Evolutionary conservation across 2,888 invertebrate species (phyloP), one percentile per base, ranked within the genome.

Genomic region (Cecidostiba fungosa): DNA sequence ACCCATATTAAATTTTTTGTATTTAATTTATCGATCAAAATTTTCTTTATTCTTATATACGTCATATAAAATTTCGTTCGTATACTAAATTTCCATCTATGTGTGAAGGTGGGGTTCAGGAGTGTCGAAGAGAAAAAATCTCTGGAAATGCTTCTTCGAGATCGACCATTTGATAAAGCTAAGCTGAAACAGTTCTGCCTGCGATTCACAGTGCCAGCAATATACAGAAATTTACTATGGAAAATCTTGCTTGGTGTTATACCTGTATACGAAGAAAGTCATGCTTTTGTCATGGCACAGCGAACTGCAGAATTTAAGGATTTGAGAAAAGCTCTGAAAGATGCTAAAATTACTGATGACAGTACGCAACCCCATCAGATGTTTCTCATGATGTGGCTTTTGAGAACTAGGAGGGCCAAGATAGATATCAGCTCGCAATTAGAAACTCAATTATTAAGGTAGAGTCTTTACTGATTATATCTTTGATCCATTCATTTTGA

Each of bases 111-210:
- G 16, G 98, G 98, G 59, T 98, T 98, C 93, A 95, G 97, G 88
- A 97, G 97, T 89, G 97, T 98, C 0, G 98, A 98, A 93, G 97
- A 97, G 91, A 98, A 97, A 93, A 98, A 97, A 94, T 98, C 98
- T 0, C 94, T 98, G 69, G 98, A 98, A 94, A 97, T 98, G 90
- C 94, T 98, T 16, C 94, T 98, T 90, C 97, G 98, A 91, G 98
- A 98, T 89, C 97, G 96, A 90, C 96, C 96, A 19, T 95, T 97
- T 93, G 98, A 97, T 91, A 95, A 95, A 90, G 95, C 95, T 10
- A 97, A 97, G 93, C 92, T 98, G 43, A 96, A 96, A 90, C 97
- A 98, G 91, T 98, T 98, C 92, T 97, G 97, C 90, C 94, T 97
- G 81, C 95, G 97, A 86, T 98, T 97, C 91, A 96, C 97, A 0